phyloP scores from a whole-genome alignment of 2,797 vertebrate genomes.

The Chaetophractus vellerosus region DNA sequence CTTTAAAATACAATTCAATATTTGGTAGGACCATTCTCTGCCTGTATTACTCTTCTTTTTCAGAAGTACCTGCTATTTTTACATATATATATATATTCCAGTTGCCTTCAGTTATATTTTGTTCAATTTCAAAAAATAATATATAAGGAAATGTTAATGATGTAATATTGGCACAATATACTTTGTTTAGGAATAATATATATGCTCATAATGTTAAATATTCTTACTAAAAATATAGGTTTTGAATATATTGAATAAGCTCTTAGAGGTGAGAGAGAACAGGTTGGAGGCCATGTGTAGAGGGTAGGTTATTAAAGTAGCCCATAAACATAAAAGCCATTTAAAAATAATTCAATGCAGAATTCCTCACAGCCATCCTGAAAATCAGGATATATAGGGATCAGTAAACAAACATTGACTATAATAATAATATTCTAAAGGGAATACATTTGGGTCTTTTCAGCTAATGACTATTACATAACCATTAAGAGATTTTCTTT shows the following conservation, averaged over 20 bases:
- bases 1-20: not conserved
- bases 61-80: not conserved
- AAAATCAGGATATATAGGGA: not conserved
- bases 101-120: not conserved
- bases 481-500: not conserved
- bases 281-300: not conserved
- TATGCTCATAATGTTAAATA: not conserved
- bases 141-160: not conserved
- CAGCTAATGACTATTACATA: not conserved
- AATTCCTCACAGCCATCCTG: not conserved
- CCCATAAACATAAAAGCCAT: not conserved
- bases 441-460: slow-evolving; percentile 1
- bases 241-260: not conserved
- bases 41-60: not conserved
- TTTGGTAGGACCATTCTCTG: not conserved
- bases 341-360: not conserved
- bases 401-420: not conserved
- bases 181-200: not conserved
- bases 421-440: not conserved
- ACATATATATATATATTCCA: not conserved
- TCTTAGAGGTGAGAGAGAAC: not conserved
- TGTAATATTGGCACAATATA: not conserved
- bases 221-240: not conserved
- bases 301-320: not conserved
- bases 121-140: not conserved